These are phyloP conservation scores for Porites lobata DNA, from an alignment of 92 coral and sea anemone genomes.

Conservation along the genomic window DNA sequence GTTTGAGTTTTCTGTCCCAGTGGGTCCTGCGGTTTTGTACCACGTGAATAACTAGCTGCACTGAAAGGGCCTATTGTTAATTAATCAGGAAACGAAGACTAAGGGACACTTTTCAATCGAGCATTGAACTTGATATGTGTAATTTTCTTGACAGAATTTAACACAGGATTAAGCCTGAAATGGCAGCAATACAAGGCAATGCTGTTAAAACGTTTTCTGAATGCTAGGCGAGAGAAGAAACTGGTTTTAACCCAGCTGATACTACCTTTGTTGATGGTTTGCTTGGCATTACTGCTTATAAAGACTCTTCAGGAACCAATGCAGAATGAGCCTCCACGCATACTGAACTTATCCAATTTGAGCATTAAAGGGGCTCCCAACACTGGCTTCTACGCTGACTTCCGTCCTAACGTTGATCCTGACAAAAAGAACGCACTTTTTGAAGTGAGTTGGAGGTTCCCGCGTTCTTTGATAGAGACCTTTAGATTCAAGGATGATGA, in stretches of 20 bases:
- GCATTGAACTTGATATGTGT: not conserved
- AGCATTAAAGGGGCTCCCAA: slow-evolving; percentile 63
- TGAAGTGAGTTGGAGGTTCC: not conserved
- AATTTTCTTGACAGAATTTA: slow-evolving; percentile 55
- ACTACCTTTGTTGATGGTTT: slow-evolving; percentile 85
- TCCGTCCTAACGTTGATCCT: slow-evolving; percentile 41
- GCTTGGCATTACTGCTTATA: slow-evolving; percentile 77
- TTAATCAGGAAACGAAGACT: no score
- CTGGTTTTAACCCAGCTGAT: slow-evolving; percentile 83
- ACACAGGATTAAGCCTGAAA: slow-evolving; percentile 74
- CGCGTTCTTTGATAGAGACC: no score
- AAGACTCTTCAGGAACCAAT: slow-evolving; percentile 52
- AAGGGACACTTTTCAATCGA: not conserved
- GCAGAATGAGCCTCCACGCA: slow-evolving; percentile 79
- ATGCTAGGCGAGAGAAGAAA: slow-evolving; percentile 90
- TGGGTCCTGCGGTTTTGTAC: no score
- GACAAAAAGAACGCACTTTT: not conserved
- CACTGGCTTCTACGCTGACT: slow-evolving; percentile 82
- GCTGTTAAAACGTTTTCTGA: slow-evolving; percentile 84
- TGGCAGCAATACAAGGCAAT: slow-evolving; percentile 97
- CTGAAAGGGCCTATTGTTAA: no score
- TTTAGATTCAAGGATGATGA: no score
- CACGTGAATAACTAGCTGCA: no score
- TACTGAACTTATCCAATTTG: slow-evolving; percentile 72
- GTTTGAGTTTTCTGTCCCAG: no score